Percentiles rank a stretch among this genome's conserved stretches.
phyloP scores from a whole-genome alignment of 2,888 invertebrate genomes.

The Callosobruchus maculatus region DNA sequence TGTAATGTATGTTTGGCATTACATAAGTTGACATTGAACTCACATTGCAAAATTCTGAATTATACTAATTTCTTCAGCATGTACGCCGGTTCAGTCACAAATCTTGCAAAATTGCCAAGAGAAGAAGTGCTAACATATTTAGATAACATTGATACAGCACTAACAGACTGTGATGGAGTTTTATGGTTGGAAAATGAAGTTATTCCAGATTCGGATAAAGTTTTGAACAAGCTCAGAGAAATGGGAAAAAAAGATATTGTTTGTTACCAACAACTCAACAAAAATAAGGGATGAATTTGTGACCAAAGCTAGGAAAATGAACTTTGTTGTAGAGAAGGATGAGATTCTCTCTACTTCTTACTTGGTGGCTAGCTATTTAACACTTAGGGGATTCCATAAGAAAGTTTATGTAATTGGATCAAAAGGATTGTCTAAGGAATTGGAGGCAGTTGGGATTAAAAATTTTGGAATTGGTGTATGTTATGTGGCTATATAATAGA shows the following conservation, averaged over 20 bases:
- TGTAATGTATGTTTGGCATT: too few relatives aligned
- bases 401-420: constrained; percentile 83
- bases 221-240: constrained; percentile 65
- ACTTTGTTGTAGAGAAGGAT: constrained; percentile 64
- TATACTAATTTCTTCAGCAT: background rate
- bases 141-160: constrained; percentile 74
- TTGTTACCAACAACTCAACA: constrained; percentile 89
- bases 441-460: constrained; percentile 74
- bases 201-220: constrained; percentile 65
- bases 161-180: constrained; percentile 87
- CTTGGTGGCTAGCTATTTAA: constrained; percentile 74
- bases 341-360: constrained; percentile 79
- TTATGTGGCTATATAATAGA: background rate
- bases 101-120: constrained; percentile 57
- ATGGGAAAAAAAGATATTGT: constrained; percentile 79
- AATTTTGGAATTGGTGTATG: constrained; percentile 65
- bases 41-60: background rate
- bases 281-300: constrained; percentile 76
- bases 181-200: constrained; percentile 72
- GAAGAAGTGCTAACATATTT: constrained; percentile 62
- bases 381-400: constrained; percentile 67
- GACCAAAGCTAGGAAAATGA: constrained; percentile 68
- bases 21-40: background rate
- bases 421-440: constrained; percentile 76
- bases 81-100: constrained; percentile 5